phyloP scores from a whole-genome alignment of 2,888 invertebrate species.

The Nomada fucata region DNA sequence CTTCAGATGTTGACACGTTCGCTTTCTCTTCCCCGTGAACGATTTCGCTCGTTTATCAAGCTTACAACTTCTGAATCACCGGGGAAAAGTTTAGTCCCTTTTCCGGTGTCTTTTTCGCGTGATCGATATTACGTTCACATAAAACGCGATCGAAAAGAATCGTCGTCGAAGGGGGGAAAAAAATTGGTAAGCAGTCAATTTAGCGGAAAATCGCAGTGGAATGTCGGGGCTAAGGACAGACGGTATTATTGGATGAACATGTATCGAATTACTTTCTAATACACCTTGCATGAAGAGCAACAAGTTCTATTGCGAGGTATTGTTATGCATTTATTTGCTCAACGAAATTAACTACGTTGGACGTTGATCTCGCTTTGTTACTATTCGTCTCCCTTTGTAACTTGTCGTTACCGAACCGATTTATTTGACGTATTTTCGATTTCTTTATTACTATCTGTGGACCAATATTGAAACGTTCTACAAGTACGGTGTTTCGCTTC shows the following conservation, averaged over 20 bases:
- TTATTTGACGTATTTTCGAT: no score
- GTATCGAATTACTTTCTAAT: neutral
- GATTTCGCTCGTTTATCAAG: conserved; percentile 49
- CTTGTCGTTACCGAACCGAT: no score
- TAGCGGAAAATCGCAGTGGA: conserved; percentile 7
- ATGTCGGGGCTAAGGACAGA: neutral
- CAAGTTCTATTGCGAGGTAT: neutral
- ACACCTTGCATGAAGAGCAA: neutral
- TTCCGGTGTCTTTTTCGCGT: neutral
- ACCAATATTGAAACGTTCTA: no score
- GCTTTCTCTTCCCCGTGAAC: conserved; percentile 12
- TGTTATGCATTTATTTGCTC: neutral
- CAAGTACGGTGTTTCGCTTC: no score
- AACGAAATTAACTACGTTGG: neutral
- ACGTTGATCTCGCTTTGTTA: neutral
- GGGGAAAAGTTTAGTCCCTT: neutral
- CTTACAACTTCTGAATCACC: conserved; percentile 11
- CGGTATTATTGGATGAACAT: conserved; percentile 7
- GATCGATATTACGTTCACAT: conserved; percentile 3
- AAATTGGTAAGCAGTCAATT: conserved; percentile 5
- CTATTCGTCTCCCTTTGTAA: neutral
- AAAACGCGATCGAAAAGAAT: neutral
- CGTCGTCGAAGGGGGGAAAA: neutral
- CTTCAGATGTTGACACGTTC: conserved; percentile 31
- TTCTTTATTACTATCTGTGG: no score